Evolutionary conservation across 2,113 vertebrate genomes (phyloP), one percentile per base, ranked within the genome.

Genomic region (Pavo muticus): DNA sequence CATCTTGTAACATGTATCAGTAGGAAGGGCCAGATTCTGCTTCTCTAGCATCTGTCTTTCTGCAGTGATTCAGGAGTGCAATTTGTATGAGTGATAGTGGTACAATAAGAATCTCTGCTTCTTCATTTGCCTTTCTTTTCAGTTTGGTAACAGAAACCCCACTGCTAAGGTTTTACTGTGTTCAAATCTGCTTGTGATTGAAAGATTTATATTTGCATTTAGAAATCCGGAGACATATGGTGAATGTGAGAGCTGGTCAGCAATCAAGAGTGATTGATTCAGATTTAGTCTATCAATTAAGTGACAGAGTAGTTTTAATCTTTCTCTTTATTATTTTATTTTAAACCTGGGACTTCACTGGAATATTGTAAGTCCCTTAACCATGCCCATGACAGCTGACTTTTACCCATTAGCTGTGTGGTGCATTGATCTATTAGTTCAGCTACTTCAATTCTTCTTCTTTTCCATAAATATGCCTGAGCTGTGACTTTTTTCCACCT

Each of bases 181-280:
- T 52, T 95, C 76, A 96, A 68, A 95, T 40, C 83, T 93, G 86
- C 64, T 95, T 56, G 25, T 35, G 79, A 84, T 93, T 45, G 94
- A 92, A 91, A 91, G 75, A 92, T 96, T 96, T 94, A 86, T 87
- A 87, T 95, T 94, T 92, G 87, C 56, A 30, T 94, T 95, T 96
- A 97, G 96, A 93, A 96, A 96, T 95, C 88, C 72, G 74, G 86
- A 97, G 95, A 94, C 97, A 98, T 97, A 97, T 97, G 97, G 96
- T 95, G 70, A 97, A 96, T 74, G 90, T 92, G 96, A 93, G 92
- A 96, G 76, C 72, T 94, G 97, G 96, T 96, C 96, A 97, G 96
- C 93, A 95, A 94, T 95, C 95, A 94, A 64, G 88, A 94, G 70
- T 93, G 85, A 94, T 97, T 95, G 88, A 96, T 97, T 96, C 91